A percentile compares a stretch with the other conserved stretches of the same genome.
Conservation (phyloP, 2,113 vertebrate species). For the Pardalotus punctatus region DNA sequence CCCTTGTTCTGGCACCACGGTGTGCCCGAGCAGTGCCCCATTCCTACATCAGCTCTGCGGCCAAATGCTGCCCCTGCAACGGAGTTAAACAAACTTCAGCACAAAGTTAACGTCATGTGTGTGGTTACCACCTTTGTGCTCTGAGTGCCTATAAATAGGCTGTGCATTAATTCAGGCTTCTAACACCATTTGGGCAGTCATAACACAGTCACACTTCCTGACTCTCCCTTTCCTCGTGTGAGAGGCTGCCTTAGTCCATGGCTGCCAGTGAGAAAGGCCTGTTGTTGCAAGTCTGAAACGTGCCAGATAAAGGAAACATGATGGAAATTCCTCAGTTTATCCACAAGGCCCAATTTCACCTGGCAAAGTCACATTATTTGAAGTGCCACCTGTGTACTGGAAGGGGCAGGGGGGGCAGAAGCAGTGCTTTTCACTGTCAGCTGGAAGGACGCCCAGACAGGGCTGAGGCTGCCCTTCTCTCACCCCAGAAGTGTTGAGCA, state of each 20-base stretch:
- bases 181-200: background rate
- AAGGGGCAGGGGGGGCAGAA: background rate
- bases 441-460: background rate
- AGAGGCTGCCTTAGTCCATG: background rate
- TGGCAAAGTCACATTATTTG: accelerated
- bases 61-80: background rate
- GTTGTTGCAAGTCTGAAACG: background rate
- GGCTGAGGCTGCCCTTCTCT: background rate
- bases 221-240: background rate
- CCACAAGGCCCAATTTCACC: background rate
- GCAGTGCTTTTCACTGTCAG: accelerated
- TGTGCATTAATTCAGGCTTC: background rate
- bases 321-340: background rate
- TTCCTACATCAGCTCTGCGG: background rate
- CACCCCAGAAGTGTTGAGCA: background rate
- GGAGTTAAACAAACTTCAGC: background rate
- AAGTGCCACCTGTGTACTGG: background rate
- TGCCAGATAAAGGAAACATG: background rate
- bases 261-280: background rate
- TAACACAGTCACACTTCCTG: background rate
- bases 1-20: background rate
- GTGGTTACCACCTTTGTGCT: background rate
- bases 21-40: background rate
- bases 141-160: background rate
- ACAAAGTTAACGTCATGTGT: accelerated